A percentile compares a stretch with the other conserved stretches of the same genome.
Conservation (phyloP, 2,888 invertebrate genomes). For the Drosophila lacicola region DNA sequence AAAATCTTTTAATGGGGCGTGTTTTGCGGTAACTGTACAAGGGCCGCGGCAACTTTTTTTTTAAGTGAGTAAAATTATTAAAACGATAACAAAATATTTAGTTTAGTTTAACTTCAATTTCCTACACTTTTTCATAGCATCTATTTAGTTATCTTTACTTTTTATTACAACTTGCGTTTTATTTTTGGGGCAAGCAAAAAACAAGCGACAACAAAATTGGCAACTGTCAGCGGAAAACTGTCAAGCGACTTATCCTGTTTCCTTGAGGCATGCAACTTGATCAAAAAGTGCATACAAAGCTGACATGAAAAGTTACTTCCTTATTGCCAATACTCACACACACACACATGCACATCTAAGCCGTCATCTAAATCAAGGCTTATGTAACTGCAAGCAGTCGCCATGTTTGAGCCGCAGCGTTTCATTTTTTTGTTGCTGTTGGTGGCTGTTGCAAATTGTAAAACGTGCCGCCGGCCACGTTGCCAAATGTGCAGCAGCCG, state of each 20-base stretch:
- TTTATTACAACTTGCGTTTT: slow-evolving; percentile 14
- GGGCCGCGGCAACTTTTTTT: not conserved
- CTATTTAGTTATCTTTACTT: slow-evolving; percentile 5
- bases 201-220: slow-evolving; percentile 23
- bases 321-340: slow-evolving; percentile 69
- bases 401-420: slow-evolving; percentile 59
- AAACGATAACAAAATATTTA: not conserved
- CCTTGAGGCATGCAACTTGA: slow-evolving; percentile 56
- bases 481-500: slow-evolving; percentile 60
- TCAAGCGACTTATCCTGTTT: slow-evolving; percentile 72
- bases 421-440: slow-evolving; percentile 40
- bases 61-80: not conserved
- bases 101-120: slow-evolving; percentile 1
- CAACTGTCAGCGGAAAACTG: slow-evolving; percentile 55
- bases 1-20: not conserved
- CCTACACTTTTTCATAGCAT: slow-evolving; percentile 4
- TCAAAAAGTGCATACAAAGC: slow-evolving; percentile 54
- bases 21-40: slow-evolving; percentile 10
- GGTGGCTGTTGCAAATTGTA: slow-evolving; percentile 63
- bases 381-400: slow-evolving; percentile 72
- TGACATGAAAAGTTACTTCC: slow-evolving; percentile 77
- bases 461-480: slow-evolving; percentile 69
- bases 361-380: slow-evolving; percentile 78
- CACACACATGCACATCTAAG: slow-evolving; percentile 55
- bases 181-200: too few species aligned